phyloP scores from a whole-genome alignment of 1,140 invertebrate species.

The Eurosta solidaginis region DNA sequence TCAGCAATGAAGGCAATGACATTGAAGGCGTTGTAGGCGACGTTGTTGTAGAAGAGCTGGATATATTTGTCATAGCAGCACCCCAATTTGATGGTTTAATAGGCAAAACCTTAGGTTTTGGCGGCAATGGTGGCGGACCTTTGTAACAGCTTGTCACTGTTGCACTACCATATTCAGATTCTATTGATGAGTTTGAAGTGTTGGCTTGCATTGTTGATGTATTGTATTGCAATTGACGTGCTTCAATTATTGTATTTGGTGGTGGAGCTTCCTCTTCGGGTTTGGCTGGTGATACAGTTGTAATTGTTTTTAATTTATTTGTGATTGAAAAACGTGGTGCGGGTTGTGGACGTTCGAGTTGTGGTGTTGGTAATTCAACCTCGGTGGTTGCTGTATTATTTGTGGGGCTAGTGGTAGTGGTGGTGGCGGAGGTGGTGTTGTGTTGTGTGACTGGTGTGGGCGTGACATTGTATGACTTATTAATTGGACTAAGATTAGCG shows the following conservation, averaged over 20 bases:
- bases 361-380: conserved; percentile 25
- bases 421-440: background rate
- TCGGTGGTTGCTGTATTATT: too few relatives aligned
- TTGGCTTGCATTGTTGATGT: background rate
- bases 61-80: conserved; percentile 42
- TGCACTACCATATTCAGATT: background rate
- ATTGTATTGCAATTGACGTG: background rate
- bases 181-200: background rate
- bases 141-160: conserved; percentile 36
- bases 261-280: conserved; percentile 38
- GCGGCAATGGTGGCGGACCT: conserved; percentile 64
- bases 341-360: conserved; percentile 45
- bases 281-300: conserved; percentile 48
- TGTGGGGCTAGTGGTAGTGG: background rate
- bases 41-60: conserved; percentile 30
- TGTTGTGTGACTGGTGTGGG: conserved; percentile 49
- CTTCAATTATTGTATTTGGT: background rate
- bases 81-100: conserved; percentile 66
- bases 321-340: conserved; percentile 53
- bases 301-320: conserved; percentile 37
- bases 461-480: conserved; percentile 32
- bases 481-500: conserved; percentile 32
- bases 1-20: conserved; percentile 39
- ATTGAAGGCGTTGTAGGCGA: conserved; percentile 43
- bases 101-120: conserved; percentile 66